phyloP scores from a whole-genome alignment of 2,113 vertebrate species.

The Dromaius novaehollandiae region DNA sequence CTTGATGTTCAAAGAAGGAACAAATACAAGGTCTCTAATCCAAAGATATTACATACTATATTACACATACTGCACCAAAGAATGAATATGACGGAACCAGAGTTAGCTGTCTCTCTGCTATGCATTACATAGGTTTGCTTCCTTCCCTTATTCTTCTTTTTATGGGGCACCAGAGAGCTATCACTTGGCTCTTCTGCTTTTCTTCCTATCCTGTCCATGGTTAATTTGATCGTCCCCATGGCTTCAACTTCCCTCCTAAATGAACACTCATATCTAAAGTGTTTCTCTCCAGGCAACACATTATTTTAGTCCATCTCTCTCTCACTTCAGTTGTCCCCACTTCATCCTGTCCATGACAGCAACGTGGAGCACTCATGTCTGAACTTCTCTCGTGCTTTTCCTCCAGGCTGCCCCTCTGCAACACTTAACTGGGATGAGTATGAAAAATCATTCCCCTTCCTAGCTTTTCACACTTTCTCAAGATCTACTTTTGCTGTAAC shows the following conservation, averaged over 20 bases:
- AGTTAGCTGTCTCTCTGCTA: constrained; percentile 44
- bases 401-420: neutral
- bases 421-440: constrained; percentile 35
- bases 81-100: neutral
- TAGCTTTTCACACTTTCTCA: neutral
- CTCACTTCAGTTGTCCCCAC: constrained; percentile 35
- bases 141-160: constrained; percentile 24
- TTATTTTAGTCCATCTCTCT: constrained; percentile 50
- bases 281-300: constrained; percentile 49
- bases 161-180: constrained; percentile 49
- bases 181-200: constrained; percentile 21
- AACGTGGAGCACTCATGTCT: neutral
- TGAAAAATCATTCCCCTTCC: neutral
- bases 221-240: constrained; percentile 65
- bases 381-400: constrained; percentile 1
- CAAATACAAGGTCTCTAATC: neutral
- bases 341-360: constrained; percentile 4
- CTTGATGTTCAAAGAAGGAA: neutral
- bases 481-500: neutral
- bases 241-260: constrained; percentile 53
- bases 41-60: neutral
- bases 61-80: neutral
- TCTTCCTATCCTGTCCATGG: constrained; percentile 28
- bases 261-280: constrained; percentile 42
- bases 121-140: constrained; percentile 52